Evolutionary conservation across 2,888 invertebrate species (phyloP), one percentile per base, ranked within the genome.

Genomic region (Drosophila gaucha): DNA sequence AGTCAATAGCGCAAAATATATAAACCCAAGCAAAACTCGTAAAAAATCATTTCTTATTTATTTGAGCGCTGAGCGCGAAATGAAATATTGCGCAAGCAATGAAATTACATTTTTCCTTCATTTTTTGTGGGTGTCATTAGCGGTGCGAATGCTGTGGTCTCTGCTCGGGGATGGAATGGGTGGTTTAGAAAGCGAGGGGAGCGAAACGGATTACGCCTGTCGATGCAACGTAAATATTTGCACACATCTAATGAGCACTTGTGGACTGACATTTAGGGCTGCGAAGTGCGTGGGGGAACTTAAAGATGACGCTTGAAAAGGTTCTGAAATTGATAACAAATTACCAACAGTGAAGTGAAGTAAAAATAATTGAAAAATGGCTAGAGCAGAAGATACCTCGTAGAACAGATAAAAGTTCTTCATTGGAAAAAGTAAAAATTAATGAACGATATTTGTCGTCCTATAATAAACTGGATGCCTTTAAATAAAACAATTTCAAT

Each of bases 21-120:
- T 58, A 52, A 67, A 59, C 50, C 54, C 47, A 31, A 59, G 57
- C 47, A 44, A 59, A 58, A 57, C 56, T 74, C 72, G 72, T 67
- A 84, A 84, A 85, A 78, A 78, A 75, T 78, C 67, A 85, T 85
- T 82, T 80, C 82, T 75, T 85, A 87, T 85, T 87, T 82, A 87
- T 82, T 82, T 78, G 83, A 64, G 63, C 70, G 66, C 49, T 65
- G 70, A 77, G 65, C 66, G 68, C 68, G 71, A 77, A 86, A 86
- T 84, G 80, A 82, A 84, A 86, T 80, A 86, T 86, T 86, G 87
- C 74, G 60, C 80, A 75, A 84, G 78, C 74, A 69, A 71, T 71
- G 74, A 76, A 88, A 85, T 87, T 87, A 82, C 86, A 74, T 76
- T 83, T 72, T 36, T 6, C 24, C 20, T 41, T 20, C 20, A 20